phyloP scores from a whole-genome alignment of 1,140 invertebrate genomes.

The Muscidifurax raptorellus region DNA sequence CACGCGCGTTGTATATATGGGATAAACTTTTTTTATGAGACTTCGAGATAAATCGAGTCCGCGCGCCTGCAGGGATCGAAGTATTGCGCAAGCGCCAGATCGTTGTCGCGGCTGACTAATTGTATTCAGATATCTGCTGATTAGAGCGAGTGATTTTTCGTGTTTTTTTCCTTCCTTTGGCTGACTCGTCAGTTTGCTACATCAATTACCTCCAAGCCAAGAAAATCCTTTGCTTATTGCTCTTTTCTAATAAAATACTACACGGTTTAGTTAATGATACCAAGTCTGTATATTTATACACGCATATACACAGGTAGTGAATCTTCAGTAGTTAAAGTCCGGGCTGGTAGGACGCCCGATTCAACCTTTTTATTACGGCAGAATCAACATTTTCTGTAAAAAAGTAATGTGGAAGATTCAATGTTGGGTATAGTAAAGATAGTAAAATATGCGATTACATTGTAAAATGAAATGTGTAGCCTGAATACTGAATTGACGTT shows the following conservation, averaged over 20 bases:
- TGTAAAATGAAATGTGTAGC: too few relatives aligned
- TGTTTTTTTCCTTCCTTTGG: neutral
- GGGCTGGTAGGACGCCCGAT: neutral
- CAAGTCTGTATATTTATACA: neutral
- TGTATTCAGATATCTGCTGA: constrained; percentile 10
- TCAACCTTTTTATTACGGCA: neutral
- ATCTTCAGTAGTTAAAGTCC: too few relatives aligned
- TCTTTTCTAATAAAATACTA: too few relatives aligned
- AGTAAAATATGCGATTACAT: too few relatives aligned
- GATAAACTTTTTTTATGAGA: neutral
- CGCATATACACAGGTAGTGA: too few relatives aligned
- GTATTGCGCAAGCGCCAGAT: constrained; percentile 34
- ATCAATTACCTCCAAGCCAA: neutral
- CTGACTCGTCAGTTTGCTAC: neutral
- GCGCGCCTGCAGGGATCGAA: constrained; percentile 10
- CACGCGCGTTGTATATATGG: neutral
- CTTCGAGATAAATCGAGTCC: constrained; percentile 28
- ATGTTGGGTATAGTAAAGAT: too few relatives aligned
- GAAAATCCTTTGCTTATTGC: neutral
- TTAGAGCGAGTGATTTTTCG: constrained; percentile 1
- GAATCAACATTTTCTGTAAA: neutral
- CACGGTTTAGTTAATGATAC: neutral
- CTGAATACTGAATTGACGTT: too few relatives aligned
- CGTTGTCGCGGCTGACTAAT: constrained; percentile 29
- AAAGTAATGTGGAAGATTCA: too few relatives aligned